Conservation (phyloP, 2,113 vertebrate genomes). For the Cyphomyrus plagiostoma region DNA sequence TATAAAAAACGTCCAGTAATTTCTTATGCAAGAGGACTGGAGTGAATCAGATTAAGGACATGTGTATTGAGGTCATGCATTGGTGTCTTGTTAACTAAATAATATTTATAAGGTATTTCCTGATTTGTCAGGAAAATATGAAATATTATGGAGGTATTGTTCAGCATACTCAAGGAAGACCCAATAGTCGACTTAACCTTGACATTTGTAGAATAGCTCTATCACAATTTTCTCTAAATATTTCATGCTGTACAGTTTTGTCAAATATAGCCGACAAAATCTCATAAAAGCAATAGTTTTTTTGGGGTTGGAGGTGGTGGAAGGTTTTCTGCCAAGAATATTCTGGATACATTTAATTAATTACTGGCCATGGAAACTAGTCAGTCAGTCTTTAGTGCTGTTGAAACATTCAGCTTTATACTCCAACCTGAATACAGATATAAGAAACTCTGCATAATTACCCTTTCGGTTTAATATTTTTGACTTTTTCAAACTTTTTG, state of each 20-base stretch:
- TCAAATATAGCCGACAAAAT: not conserved
- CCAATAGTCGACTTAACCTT: not conserved
- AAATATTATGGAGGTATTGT: not conserved
- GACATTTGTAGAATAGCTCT: not conserved
- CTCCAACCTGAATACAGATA: not conserved
- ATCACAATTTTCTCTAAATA: not conserved
- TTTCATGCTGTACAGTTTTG: not conserved
- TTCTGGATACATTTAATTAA: not conserved
- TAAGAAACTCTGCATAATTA: not conserved
- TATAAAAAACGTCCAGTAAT: not conserved
- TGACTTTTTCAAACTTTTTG: not conserved
- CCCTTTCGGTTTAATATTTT: not conserved
- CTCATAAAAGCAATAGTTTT: not conserved
- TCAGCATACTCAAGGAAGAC: not conserved
- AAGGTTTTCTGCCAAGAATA: not conserved
- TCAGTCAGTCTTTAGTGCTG: not conserved
- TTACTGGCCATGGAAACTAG: not conserved
- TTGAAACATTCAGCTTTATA: not conserved
- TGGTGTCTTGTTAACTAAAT: not conserved
- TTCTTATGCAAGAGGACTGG: not conserved
- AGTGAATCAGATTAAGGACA: not conserved
- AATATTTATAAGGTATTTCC: not conserved
- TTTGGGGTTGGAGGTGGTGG: not conserved
- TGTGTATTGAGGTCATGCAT: not conserved
- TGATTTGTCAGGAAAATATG: not conserved